Evolutionary conservation across 2,888 invertebrate genomes (phyloP).

Genomic region (Bursaphelenchus okinawaensis): DNA sequence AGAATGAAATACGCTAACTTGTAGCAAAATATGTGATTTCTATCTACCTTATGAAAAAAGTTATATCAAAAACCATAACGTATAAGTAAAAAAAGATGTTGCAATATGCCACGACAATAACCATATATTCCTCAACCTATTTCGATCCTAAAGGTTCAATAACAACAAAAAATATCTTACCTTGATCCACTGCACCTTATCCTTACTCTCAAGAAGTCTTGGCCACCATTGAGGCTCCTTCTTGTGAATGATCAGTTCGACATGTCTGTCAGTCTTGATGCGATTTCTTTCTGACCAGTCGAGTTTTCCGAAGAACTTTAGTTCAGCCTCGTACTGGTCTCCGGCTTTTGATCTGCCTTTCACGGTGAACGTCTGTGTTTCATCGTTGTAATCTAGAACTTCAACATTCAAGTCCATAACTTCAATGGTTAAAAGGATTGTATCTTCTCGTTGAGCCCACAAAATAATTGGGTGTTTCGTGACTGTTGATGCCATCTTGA

Average conservation of each 20-base stretch:
- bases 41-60: too few relatives aligned
- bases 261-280: background rate
- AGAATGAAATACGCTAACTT: too few relatives aligned
- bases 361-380: background rate
- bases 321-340: background rate
- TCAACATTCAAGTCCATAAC: slow-evolving; percentile 2
- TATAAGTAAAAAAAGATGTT: too few relatives aligned
- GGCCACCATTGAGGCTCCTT: slow-evolving; percentile 5
- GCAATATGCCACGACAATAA: too few relatives aligned
- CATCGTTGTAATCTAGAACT: slow-evolving; percentile 1
- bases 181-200: slow-evolving; percentile 7
- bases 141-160: background rate
- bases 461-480: background rate
- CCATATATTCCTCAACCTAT: background rate
- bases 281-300: slow-evolving; percentile 4
- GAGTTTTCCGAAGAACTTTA: slow-evolving; percentile 4
- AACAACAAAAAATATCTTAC: background rate
- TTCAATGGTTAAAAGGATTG: background rate
- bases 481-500: background rate
- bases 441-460: slow-evolving; percentile 6
- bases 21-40: too few relatives aligned
- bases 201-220: background rate
- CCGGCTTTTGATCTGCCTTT: background rate
- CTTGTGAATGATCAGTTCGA: slow-evolving; percentile 6
- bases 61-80: too few relatives aligned